These are phyloP conservation scores for Balaeniceps rex DNA, from an alignment of 2,113 vertebrate species.

Conservation along the genomic window DNA sequence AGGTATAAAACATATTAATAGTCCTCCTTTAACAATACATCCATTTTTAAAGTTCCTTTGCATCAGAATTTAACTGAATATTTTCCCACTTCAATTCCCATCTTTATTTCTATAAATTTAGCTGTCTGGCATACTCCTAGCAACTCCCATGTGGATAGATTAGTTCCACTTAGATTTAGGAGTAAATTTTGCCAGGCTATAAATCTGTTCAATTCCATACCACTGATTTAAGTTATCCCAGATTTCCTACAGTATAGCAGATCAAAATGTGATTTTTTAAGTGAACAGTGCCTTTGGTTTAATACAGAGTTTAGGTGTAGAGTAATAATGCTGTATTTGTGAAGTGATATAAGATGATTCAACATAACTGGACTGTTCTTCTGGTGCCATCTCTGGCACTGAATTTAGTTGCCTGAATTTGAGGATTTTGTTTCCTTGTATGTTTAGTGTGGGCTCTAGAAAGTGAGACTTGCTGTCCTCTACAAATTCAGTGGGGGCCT, in stretches of 20 bases:
- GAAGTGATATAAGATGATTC: not conserved
- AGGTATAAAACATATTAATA: not conserved
- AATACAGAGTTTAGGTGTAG: not conserved
- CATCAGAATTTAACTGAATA: not conserved
- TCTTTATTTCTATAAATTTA: not conserved
- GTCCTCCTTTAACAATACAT: not conserved
- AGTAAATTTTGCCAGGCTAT: not conserved
- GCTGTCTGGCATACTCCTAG: not conserved
- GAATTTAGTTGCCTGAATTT: not conserved
- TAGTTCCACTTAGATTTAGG: not conserved
- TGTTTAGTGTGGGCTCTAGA: not conserved
- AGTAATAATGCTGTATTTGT: not conserved
- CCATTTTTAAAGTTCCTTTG: not conserved
- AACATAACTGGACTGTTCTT: not conserved
- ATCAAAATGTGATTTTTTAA: not conserved
- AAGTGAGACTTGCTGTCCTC: not conserved
- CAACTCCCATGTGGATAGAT: not conserved
- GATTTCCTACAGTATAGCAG: not conserved
- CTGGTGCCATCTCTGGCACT: not conserved
- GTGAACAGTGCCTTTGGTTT: not conserved
- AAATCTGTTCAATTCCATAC: not conserved
- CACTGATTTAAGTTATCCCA: not conserved
- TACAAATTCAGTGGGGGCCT: not conserved
- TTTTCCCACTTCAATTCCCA: not conserved
- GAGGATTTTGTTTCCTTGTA: not conserved